A percentile compares a stretch with the other conserved stretches of the same genome.
Conservation (phyloP, 2,113 vertebrate species). For the Scartelaos histophorus region DNA sequence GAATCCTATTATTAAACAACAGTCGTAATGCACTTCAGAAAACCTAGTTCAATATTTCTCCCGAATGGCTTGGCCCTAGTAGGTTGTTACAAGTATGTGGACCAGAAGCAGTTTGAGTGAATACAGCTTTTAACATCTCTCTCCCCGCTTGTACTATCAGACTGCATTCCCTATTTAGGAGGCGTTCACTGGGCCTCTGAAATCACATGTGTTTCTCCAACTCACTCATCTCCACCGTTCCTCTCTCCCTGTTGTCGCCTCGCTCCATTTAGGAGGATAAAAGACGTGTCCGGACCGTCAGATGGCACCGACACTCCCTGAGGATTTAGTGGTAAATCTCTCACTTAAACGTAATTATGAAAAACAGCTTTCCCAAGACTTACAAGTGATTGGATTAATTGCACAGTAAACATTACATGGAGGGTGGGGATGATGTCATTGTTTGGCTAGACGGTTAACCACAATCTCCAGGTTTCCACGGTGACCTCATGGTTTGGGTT, state of each 20-base stretch:
- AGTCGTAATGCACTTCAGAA: too few relatives aligned
- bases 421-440: constrained; percentile 64
- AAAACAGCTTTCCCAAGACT: not conserved
- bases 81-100: too few relatives aligned
- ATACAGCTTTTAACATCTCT: not conserved
- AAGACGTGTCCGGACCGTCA: constrained; percentile 30
- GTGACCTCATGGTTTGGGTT: constrained; percentile 66
- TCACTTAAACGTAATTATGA: constrained; percentile 12
- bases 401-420: constrained; percentile 14
- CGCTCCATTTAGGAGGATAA: constrained; percentile 19
- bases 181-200: constrained; percentile 2
- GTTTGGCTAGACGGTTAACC: constrained; percentile 27
- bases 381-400: constrained; percentile 15
- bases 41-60: too few relatives aligned
- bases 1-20: too few relatives aligned
- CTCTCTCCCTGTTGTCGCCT: constrained; percentile 4
- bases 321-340: constrained; percentile 16
- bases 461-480: constrained; percentile 50
- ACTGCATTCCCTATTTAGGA: constrained; percentile 64
- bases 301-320: constrained; percentile 1
- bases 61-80: too few relatives aligned
- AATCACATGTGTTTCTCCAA: constrained; percentile 37
- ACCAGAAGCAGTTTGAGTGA: not conserved
- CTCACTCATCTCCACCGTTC: constrained; percentile 16
- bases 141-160: constrained; percentile 30